Percentiles rank a stretch among this genome's conserved stretches.
Conservation (phyloP, 2,888 invertebrate genomes). For the Drosophila pseudotakahashii region DNA sequence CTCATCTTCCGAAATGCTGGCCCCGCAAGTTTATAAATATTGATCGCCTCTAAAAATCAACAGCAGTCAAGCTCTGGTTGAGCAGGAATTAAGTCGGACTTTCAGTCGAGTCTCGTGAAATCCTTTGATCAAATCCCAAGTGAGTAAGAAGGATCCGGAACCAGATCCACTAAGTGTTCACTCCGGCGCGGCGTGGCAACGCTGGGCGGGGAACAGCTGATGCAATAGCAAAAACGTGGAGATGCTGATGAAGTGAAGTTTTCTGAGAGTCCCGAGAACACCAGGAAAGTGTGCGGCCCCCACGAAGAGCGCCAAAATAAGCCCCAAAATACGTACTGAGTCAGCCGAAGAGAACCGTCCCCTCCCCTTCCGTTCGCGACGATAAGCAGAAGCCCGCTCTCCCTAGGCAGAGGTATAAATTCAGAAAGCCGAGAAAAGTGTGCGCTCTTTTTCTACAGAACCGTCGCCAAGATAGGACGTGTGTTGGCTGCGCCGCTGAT, state of each 20-base stretch:
- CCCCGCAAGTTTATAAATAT: constrained; percentile 69
- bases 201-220: constrained; percentile 50
- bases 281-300: constrained; percentile 29
- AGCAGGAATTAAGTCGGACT: constrained; percentile 37
- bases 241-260: constrained; percentile 15
- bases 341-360: constrained; percentile 5
- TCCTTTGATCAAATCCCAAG: not conserved
- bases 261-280: constrained; percentile 25
- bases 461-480: constrained; percentile 76
- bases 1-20: constrained; percentile 29
- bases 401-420: constrained; percentile 62
- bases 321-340: constrained; percentile 10
- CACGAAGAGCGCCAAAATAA: constrained; percentile 38
- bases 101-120: not conserved
- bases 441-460: constrained; percentile 79
- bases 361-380: not conserved
- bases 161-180: not conserved
- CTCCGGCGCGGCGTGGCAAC: constrained; percentile 48
- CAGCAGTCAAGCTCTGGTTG: constrained; percentile 38
- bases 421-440: constrained; percentile 46
- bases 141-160: constrained; percentile 17
- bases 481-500: constrained; percentile 51
- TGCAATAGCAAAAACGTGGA: constrained; percentile 19
- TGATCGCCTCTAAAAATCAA: constrained; percentile 39
- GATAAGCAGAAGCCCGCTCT: constrained; percentile 19